Evolutionary conservation across 1,140 invertebrate species (phyloP).

Genomic region (Drosophila baimaii): DNA sequence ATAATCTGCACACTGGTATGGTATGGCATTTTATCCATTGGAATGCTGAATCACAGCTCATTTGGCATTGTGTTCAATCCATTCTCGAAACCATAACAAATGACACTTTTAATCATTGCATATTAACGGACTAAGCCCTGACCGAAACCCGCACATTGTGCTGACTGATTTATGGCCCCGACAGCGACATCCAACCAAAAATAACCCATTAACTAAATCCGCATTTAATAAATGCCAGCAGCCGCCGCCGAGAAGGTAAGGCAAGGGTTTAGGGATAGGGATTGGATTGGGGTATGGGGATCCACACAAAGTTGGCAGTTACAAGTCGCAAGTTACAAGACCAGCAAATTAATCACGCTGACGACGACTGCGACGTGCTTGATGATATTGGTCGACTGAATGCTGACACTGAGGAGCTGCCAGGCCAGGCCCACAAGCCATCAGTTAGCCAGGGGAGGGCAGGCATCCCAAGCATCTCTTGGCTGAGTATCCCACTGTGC

Average conservation of each 20-base stretch:
- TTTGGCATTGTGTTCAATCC: constrained; percentile 25
- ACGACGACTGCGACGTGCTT: constrained; percentile 77
- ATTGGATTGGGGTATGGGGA: neutral
- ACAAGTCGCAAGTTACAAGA: constrained; percentile 66
- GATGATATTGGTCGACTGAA: constrained; percentile 82
- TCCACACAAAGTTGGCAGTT: constrained; percentile 48
- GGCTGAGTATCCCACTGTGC: constrained; percentile 45
- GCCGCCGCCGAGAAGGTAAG: constrained; percentile 35
- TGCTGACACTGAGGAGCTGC: constrained; percentile 81
- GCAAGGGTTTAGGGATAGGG: constrained; percentile 15
- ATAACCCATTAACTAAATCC: constrained; percentile 82
- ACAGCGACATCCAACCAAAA: constrained; percentile 69
- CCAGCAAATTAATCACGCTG: constrained; percentile 79
- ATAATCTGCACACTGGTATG: neutral
- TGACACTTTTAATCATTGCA: constrained; percentile 82
- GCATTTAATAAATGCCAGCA: constrained; percentile 79
- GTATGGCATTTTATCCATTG: neutral
- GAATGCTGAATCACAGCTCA: constrained; percentile 5
- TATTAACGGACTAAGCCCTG: constrained; percentile 71
- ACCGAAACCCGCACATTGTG: constrained; percentile 53
- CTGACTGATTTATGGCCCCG: constrained; percentile 65
- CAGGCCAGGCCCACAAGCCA: constrained; percentile 72
- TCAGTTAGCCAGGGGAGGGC: constrained; percentile 62
- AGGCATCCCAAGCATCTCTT: neutral
- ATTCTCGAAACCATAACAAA: constrained; percentile 65